Evolutionary conservation across 1,140 invertebrate genomes (phyloP).

Genomic region (Bombus difficillimus): DNA sequence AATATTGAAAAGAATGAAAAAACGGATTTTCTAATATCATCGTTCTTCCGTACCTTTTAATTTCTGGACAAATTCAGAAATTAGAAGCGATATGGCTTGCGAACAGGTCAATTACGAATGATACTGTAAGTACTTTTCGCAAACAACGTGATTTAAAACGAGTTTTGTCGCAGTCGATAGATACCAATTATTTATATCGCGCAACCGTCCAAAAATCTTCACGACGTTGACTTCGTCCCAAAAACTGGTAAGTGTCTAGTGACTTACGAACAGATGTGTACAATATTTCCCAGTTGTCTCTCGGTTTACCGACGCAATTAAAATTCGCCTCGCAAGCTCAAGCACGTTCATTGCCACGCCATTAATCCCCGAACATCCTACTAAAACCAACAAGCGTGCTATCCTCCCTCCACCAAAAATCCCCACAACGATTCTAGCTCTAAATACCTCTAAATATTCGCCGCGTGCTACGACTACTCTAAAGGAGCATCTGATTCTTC

Average conservation of each 20-base stretch:
- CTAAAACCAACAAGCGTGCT: background rate
- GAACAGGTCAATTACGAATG: background rate
- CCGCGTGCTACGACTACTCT: background rate
- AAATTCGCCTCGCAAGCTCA: conserved; percentile 17
- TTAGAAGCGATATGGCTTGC: background rate
- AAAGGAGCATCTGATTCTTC: conserved; percentile 1
- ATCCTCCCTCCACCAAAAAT: background rate
- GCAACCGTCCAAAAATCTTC: background rate
- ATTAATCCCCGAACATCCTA: conserved; percentile 19
- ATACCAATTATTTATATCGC: background rate
- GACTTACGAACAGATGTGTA: background rate
- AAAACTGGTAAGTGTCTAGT: no score
- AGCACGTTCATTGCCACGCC: conserved; percentile 24
- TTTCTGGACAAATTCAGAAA: background rate
- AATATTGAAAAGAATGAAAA: no score
- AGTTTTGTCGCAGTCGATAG: background rate
- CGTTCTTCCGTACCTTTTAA: background rate
- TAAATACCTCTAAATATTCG: conserved; percentile 28
- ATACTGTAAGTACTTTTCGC: background rate
- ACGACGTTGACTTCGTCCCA: background rate
- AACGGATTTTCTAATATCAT: background rate
- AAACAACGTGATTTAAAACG: no score
- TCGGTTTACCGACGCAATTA: conserved; percentile 16
- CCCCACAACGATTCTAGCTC: background rate
- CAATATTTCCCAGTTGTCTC: conserved; percentile 13